Evolutionary conservation across 2,888 invertebrate species (phyloP).

Genomic region (Cataglyphis livida): DNA sequence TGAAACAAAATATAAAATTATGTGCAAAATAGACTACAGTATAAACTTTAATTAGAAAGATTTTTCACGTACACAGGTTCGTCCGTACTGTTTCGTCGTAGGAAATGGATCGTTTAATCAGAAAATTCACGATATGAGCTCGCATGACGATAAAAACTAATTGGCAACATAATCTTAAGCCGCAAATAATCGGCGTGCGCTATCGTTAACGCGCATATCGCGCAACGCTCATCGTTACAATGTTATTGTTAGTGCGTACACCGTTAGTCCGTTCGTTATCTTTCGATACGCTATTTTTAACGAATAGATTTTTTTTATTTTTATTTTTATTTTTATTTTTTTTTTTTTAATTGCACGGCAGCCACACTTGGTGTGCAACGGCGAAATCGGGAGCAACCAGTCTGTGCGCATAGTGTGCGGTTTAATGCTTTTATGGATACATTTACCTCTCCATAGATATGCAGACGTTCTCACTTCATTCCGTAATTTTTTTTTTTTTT

Average conservation of each 20-base stretch:
- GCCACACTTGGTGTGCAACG: background rate
- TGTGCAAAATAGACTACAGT: background rate
- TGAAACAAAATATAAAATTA: background rate
- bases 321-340: too few species aligned
- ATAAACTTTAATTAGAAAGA: background rate
- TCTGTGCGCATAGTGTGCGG: background rate
- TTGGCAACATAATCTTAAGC: conserved; percentile 48
- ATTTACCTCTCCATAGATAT: background rate
- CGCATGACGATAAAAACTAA: conserved; percentile 67
- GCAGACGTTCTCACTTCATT: background rate
- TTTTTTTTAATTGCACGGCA: conserved; percentile 36
- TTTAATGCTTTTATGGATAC: conserved; percentile 13
- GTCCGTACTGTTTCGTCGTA: background rate
- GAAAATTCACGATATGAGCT: conserved; percentile 17
- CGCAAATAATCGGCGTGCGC: conserved; percentile 20
- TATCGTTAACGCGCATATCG: conserved; percentile 45
- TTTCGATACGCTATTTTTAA: conserved; percentile 37
- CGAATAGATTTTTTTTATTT: conserved; percentile 8
- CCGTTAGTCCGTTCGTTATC: conserved; percentile 50
- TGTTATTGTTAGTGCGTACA: conserved; percentile 48
- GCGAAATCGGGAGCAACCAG: conserved; percentile 16
- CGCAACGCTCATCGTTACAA: conserved; percentile 23
- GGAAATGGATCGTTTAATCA: conserved; percentile 27
- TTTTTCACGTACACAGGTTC: background rate
- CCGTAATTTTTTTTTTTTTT: background rate